Evolutionary conservation across 2,113 vertebrate species (phyloP), one percentile per base, ranked within the genome.

Genomic region (Misgurnus anguillicaudatus): DNA sequence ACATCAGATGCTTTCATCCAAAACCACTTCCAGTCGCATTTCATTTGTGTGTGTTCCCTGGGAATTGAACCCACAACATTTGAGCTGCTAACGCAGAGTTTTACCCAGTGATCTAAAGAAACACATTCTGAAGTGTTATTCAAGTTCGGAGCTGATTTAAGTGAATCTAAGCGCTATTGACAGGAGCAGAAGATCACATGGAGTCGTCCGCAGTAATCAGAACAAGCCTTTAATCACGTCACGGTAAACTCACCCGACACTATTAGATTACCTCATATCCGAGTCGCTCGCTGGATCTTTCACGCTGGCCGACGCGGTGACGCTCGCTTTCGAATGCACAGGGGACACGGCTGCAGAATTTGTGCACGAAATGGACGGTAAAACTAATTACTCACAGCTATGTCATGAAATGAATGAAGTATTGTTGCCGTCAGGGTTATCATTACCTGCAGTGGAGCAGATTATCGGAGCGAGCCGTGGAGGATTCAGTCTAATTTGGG

Each of bases 171-270:
- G 82, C 75, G 69, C 84, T 90, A 92, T 90, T 89, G 91, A 91
- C 91, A 91, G 87, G 84, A 85, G 74, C 77, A 85, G 82, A 80
- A 82, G 87, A 79, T 83, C 85, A 80, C 51, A 21, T 83, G 85
- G 87, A 88, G 87, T 90, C 88, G 86, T 90, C 90, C 89, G 87
- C 86, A 89, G 86, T 88, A 92, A 92, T 93, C 92, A 92, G 87
- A 82, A 84, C 77, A 68, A 84, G 84, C 85, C 91, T 93, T 91
- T 93, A 91, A 92, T 93, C 92, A 92, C 83, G 89, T 87, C 83
- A 82, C 83, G 85, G 83, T 87, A 78, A 85, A 84, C 89, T 86
- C 84, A 85, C 87, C 84, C 67, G 36, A 61, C 83, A 75, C 86
- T 86, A 89, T 90, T 88, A 79, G 82, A 89, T 93, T 91, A 89